Evolutionary conservation across 2,113 vertebrate species (phyloP).

Genomic region (Microcebus tavaratra): DNA sequence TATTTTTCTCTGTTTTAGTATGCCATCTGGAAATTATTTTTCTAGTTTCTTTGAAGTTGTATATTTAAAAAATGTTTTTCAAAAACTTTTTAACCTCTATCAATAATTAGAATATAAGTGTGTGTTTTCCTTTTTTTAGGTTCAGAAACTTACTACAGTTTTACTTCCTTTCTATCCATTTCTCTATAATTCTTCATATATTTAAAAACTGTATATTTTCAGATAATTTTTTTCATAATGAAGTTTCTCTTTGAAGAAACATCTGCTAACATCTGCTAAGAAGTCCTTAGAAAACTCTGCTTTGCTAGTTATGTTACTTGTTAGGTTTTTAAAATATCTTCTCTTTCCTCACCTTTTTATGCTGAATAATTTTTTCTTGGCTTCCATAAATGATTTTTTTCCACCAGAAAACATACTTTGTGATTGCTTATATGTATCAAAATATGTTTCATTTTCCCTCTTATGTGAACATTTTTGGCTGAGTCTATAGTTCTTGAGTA

Average conservation of each 20-base stretch:
- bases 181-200: neutral
- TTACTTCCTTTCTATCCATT: conserved; percentile 6
- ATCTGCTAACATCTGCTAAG: neutral
- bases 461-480: conserved; percentile 15
- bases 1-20: conserved; percentile 44
- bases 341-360: conserved; percentile 4
- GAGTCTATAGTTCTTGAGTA: conserved; percentile 38
- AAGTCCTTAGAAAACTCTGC: neutral
- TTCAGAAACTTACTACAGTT: neutral
- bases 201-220: neutral
- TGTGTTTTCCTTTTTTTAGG: neutral
- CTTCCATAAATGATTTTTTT: neutral
- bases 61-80: conserved; percentile 12
- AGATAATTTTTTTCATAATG: neutral
- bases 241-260: neutral
- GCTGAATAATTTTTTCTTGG: conserved; percentile 12
- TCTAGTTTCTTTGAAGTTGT: conserved; percentile 22
- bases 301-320: neutral
- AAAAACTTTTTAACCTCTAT: conserved; percentile 5
- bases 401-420: neutral
- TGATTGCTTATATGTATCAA: neutral
- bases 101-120: neutral
- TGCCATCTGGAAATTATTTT: conserved; percentile 55
- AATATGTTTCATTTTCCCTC: conserved; percentile 32
- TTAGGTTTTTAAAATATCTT: neutral